Base-by-base conservation (phyloP, 30 jellyfish, hydroid and myxozoan species). In the Rhopilema esculentum region DNA sequence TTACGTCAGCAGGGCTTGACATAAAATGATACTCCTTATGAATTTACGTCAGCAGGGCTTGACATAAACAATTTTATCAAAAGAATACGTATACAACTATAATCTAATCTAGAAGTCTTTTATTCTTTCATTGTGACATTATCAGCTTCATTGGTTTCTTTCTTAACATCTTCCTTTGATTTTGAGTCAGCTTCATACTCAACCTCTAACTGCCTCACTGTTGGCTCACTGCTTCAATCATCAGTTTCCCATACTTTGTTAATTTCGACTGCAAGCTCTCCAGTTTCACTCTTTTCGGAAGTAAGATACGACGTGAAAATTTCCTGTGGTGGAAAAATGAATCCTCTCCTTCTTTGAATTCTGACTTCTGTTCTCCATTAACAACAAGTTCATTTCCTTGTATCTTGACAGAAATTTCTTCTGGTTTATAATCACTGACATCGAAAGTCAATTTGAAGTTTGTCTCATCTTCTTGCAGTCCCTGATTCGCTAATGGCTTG, bases 381-480 rank as follows among this genome's bases (percentile, higher is more conserved):
- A 91, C 72, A 24, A 68, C 50, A 29, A 91, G 69, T 16, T 50
- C 61, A 0, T 84, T 68, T 16, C 91, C 97, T n/a, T 84, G 89
- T 1, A 91, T 86, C 28, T 86, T 94, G 25, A 91, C 87, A 9
- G 92, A 21, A 20, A 91, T 87, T 25, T 91, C 94, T 0, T 62
- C 96, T 66, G 97, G 97, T 22, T 85, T 86, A 48, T 68, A 91
- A 27, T 84, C 93, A 6, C 31, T 29, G 27, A 76, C 80, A 50
- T 75, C 87, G 49, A 91, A 69, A 26, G 79, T 64, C 29, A 73
- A 72, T 31, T 75, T 85, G 93, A 72, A 91, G 1, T 28, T 82
- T 8, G 71, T 77, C n/a, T 89, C 85, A 33, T 82, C 52, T 26
- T 66, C 82, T 32, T 73, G 70, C 16, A 74, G 1, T 7, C 31